Conservation (phyloP, 2,113 vertebrate species). For the Corythornis vintsioides region DNA sequence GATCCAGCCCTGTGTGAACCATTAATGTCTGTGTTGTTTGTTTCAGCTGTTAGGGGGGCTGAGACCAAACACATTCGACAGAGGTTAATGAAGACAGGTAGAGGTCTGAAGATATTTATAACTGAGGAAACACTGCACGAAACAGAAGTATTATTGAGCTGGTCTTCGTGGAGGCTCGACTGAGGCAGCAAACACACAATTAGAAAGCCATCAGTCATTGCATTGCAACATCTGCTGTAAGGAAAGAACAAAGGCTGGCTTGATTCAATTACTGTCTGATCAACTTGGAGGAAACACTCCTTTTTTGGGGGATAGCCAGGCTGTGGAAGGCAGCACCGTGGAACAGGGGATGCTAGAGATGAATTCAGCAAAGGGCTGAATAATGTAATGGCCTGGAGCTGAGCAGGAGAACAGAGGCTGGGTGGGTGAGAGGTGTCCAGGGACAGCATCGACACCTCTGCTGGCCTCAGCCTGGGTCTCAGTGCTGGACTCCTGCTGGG, state of each 20-base stretch:
- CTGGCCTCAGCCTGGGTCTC: background rate
- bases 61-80: background rate
- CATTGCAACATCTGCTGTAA: background rate
- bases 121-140: background rate
- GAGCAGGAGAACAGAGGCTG: background rate
- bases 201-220: background rate
- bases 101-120: background rate
- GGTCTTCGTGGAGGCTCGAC: background rate
- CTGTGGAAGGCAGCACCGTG: background rate
- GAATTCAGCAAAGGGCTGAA: background rate
- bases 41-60: background rate
- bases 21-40: background rate
- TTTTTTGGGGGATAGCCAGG: background rate
- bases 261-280: background rate
- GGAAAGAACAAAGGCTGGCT: background rate
- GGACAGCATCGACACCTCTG: background rate
- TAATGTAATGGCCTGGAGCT: rapidly evolving
- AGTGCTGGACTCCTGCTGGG: background rate
- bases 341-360: background rate
- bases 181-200: background rate
- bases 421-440: background rate
- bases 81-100: background rate
- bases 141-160: background rate
- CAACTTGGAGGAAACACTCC: background rate
- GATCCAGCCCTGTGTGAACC: background rate